Conservation (phyloP, 2,113 vertebrate species). For the Myotis brandtii region DNA sequence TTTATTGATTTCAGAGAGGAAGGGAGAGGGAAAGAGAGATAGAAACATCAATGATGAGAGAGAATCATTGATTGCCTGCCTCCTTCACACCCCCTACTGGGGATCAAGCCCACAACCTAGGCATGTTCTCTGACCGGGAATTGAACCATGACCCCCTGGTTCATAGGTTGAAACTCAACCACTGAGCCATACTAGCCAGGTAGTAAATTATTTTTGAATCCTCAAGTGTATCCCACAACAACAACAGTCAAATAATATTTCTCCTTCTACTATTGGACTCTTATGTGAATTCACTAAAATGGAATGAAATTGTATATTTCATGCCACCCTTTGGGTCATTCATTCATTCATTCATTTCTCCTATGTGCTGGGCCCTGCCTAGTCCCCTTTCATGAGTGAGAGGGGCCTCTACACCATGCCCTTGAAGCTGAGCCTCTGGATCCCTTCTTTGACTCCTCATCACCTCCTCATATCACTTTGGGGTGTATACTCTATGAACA, state of each 20-base stretch:
- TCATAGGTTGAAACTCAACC: no score
- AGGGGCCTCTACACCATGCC: not conserved
- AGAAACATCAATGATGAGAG: no score
- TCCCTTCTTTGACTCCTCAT: not conserved
- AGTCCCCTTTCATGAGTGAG: not conserved
- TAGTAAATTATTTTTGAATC: not conserved
- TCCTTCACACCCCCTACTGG: no score
- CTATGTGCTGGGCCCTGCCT: not conserved
- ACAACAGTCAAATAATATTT: not conserved
- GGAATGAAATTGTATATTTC: not conserved
- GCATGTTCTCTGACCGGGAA: no score
- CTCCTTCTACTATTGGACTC: not conserved
- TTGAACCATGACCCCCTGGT: no score
- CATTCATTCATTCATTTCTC: not conserved
- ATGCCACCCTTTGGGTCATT: not conserved
- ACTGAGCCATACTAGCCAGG: no score
- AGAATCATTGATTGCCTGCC: no score
- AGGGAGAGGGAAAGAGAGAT: no score
- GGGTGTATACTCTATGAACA: not conserved
- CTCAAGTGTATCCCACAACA: not conserved
- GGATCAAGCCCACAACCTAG: no score
- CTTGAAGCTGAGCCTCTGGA: not conserved
- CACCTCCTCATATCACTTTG: not conserved
- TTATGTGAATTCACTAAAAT: not conserved
- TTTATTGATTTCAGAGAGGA: no score